phyloP scores from a whole-genome alignment of 2,797 vertebrate genomes.

The Onychomys leucogaster region DNA sequence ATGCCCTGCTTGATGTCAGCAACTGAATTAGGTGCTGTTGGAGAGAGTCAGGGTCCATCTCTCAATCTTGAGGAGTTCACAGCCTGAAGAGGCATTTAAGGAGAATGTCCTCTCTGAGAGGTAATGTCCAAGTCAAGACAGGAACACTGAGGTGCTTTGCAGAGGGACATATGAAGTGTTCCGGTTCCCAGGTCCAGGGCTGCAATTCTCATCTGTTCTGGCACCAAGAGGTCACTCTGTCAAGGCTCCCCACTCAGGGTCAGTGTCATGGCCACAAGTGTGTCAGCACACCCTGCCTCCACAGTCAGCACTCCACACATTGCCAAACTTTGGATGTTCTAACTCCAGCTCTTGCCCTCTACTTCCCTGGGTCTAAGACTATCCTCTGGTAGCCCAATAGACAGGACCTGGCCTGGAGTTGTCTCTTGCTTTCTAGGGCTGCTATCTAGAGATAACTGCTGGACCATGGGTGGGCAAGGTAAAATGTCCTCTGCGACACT shows the following conservation, averaged over 20 bases:
- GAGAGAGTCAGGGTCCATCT: not conserved
- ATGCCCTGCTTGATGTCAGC: not conserved
- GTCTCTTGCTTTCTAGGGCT: not conserved
- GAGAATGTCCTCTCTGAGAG: not conserved
- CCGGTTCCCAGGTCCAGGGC: not conserved
- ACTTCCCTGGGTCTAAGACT: not conserved
- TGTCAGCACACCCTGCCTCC: not conserved
- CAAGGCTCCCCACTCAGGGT: accelerated
- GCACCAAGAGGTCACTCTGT: not conserved
- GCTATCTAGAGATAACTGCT: not conserved
- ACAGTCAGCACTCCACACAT: accelerated
- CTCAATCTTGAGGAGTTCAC: not conserved
- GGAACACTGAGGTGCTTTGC: not conserved
- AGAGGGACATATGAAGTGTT: not conserved
- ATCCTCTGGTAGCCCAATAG: not conserved
- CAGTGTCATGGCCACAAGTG: not conserved
- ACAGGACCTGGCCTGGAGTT: not conserved
- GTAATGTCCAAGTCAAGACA: not conserved
- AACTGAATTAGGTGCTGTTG: not conserved
- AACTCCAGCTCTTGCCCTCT: not conserved
- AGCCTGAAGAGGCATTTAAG: not conserved
- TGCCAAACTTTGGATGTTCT: not conserved
- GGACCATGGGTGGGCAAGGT: not conserved
- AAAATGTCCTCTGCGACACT: not conserved
- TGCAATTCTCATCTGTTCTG: not conserved